These are phyloP conservation scores for Parasteatoda lunata DNA, from an alignment of 2,888 invertebrate genomes.

Conservation along the genomic window DNA sequence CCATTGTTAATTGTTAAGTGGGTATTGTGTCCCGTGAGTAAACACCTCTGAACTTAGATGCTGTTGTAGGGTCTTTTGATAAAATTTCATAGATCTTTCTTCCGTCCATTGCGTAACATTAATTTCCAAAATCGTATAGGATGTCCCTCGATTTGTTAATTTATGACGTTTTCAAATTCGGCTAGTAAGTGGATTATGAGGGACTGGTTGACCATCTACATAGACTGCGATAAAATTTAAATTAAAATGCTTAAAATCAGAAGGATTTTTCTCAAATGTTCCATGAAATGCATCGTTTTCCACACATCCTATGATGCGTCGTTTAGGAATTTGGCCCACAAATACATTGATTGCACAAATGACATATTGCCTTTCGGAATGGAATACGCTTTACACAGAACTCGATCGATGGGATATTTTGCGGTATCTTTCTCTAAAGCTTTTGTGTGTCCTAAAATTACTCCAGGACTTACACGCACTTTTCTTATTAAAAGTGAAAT, in stretches of 20 bases:
- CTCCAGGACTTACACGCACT: conserved; percentile 68
- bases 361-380: too few species aligned
- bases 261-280: background rate
- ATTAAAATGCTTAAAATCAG: background rate
- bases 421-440: conserved; percentile 17
- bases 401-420: conserved; percentile 34
- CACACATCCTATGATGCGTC: background rate
- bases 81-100: background rate
- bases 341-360: conserved; percentile 69
- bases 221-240: conserved; percentile 33
- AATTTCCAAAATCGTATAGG: background rate
- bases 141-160: conserved; percentile 8
- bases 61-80: background rate
- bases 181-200: conserved; percentile 26
- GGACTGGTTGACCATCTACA: conserved; percentile 32
- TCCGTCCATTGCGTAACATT: background rate
- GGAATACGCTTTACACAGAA: conserved; percentile 3
- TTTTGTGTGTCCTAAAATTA: conserved; percentile 71
- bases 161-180: conserved; percentile 20
- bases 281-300: conserved; percentile 6
- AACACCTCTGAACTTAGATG: background rate
- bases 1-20: background rate
- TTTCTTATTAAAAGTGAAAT: conserved; percentile 70
- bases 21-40: background rate
- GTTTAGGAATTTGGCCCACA: conserved; percentile 71